Base-by-base conservation (phyloP, 2,113 vertebrate species). In the Lepisosteus oculatus region DNA sequence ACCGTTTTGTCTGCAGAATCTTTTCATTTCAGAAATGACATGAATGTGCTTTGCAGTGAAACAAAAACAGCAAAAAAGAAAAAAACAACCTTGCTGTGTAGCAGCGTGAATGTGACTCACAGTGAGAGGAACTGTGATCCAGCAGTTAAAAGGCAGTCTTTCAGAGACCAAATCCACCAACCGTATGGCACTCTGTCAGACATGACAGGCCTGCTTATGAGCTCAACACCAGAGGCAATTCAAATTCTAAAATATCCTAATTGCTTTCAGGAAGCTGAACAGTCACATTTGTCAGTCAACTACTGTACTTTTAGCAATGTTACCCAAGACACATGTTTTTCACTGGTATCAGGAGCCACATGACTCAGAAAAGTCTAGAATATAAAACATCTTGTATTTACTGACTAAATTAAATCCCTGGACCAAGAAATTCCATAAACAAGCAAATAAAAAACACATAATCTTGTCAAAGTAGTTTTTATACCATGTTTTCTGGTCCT, bases 91-190 rank as follows among this genome's bases (percentile, higher is more conserved):
- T 51, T 51, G 47, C 47, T 5, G 47, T 51, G 47, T 51, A 1
- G 8, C 56, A 11, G 11, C n/a, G n/a, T 14, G 13, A 8, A n/a
- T 11, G 17, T 55, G 66, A 68, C 45, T 68, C 66, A 68, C 66
- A 29, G 66, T 1, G 3, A 68, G 47, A 17, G 55, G 12, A 3
- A 29, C 8, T 14, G n/a, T 54, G 7, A 55, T 68, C n/a, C 47
- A 55, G 29, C 66, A 68, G 66, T 15, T 5, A 45, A 44, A 44
- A 65, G 64, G 44, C 64, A 66, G 64, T n/a, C 64, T 47, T 47
- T 66, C 64, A 66, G 17, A 68, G 9, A 17, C 3, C 66, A 41
- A 59, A 41, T 13, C 66, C 47, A 13, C 45, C 3, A 43, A 55
- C n/a, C 8, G 17, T 15, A 15, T 29, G 51, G n/a, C 15, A 13